These are phyloP conservation scores for Paratrypauchen microcephalus DNA, from an alignment of 2,797 vertebrate genomes.

Conservation along the genomic window DNA sequence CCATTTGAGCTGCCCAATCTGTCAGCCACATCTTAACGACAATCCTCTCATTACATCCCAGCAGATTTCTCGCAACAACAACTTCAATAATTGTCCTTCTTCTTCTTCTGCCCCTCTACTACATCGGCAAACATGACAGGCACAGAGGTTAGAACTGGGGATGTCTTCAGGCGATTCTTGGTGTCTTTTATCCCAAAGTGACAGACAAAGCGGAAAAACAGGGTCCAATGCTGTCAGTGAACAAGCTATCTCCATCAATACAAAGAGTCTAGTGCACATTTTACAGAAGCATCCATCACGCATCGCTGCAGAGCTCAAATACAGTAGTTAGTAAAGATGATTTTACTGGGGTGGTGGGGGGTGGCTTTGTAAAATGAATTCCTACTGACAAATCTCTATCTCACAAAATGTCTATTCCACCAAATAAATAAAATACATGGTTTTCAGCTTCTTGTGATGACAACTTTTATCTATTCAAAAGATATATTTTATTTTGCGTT, in stretches of 20 bases:
- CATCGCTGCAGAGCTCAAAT: conserved; percentile 36
- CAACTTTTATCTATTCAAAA: no score
- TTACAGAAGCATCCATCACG: conserved; percentile 51
- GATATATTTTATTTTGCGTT: no score
- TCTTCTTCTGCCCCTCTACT: conserved; percentile 50
- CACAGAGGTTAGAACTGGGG: conserved; percentile 54
- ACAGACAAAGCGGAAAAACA: conserved; percentile 56
- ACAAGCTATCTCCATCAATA: conserved; percentile 63
- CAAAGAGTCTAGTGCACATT: conserved; percentile 58
- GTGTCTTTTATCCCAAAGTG: conserved; percentile 21
- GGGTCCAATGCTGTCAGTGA: conserved; percentile 60
- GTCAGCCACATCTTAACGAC: conserved; percentile 45
- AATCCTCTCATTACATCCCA: conserved; percentile 60
- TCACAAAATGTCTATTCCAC: not conserved
- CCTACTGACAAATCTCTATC: not conserved
- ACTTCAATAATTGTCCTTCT: conserved; percentile 55
- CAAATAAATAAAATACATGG: not conserved
- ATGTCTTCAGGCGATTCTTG: conserved; percentile 44
- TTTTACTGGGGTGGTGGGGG: no score
- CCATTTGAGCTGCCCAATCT: conserved; percentile 28
- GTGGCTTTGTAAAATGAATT: conserved; percentile 14
- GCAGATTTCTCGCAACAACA: conserved; percentile 52
- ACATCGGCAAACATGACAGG: conserved; percentile 53
- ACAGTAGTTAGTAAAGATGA: conserved; percentile 40
- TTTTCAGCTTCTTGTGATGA: no score